These are phyloP conservation scores for Coenonympha glycerion DNA, from an alignment of 2,888 invertebrate genomes.

Conservation along the genomic window DNA sequence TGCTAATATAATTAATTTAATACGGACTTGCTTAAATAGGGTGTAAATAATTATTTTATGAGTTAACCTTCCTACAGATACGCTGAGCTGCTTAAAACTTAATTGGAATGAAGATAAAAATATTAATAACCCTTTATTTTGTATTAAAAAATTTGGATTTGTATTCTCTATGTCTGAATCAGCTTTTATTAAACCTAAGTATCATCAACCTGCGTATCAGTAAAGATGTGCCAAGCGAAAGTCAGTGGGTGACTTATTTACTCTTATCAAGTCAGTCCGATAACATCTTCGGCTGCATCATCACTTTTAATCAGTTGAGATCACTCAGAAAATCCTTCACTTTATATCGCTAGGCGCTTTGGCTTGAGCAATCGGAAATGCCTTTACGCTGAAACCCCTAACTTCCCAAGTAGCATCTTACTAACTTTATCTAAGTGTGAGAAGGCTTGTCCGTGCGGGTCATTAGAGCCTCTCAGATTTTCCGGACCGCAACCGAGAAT, in stretches of 20 bases:
- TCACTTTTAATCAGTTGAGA: no score
- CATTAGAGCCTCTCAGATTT: slow-evolving; percentile 8
- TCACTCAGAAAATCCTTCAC: no score
- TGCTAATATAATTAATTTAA: not conserved
- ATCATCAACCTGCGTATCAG: no score
- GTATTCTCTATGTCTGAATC: no score
- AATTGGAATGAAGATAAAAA: not conserved
- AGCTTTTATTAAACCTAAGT: no score
- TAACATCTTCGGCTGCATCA: no score
- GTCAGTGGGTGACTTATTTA: no score
- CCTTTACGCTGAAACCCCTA: not conserved
- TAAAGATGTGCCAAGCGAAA: no score
- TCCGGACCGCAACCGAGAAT: not conserved
- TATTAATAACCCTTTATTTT: no score
- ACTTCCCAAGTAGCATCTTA: not conserved
- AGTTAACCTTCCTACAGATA: not conserved
- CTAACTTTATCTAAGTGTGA: not conserved
- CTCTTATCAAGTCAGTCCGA: no score
- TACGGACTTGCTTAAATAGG: not conserved
- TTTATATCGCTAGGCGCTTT: not conserved
- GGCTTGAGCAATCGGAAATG: not conserved
- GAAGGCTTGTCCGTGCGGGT: not conserved
- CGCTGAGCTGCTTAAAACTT: not conserved
- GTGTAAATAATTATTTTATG: not conserved
- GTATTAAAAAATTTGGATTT: no score